Evolutionary conservation across 2,113 vertebrate genomes (phyloP).

Genomic region (Mugil cephalus): DNA sequence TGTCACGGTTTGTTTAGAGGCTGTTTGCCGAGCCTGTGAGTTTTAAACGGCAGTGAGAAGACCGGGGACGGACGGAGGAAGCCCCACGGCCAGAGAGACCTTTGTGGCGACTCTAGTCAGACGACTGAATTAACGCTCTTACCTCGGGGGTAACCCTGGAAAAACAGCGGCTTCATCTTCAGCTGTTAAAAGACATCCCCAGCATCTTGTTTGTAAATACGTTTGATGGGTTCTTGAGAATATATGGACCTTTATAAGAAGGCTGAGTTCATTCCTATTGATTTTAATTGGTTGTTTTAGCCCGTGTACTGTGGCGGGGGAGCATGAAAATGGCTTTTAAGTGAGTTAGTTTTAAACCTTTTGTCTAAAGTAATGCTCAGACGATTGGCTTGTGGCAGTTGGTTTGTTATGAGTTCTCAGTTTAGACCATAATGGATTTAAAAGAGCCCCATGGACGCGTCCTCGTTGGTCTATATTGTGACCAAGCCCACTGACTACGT

Average conservation of each 20-base stretch:
- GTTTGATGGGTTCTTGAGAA: constrained; percentile 3
- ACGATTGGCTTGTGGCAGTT: not conserved
- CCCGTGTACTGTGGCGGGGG: not conserved
- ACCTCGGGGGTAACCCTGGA: constrained; percentile 23
- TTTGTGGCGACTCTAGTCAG: constrained; percentile 15
- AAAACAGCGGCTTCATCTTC: constrained; percentile 21
- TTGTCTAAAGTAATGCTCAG: not conserved
- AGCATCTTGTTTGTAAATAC: not conserved
- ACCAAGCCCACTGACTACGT: not conserved
- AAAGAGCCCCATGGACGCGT: not conserved
- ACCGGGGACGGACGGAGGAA: constrained; percentile 42
- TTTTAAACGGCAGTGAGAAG: constrained; percentile 49
- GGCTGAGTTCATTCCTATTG: not conserved
- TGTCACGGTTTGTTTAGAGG: constrained; percentile 74
- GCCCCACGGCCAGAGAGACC: constrained; percentile 42
- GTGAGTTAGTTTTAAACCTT: not conserved
- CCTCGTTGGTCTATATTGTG: not conserved
- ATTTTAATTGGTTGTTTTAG: not conserved
- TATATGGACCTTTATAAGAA: not conserved
- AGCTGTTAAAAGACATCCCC: constrained; percentile 3
- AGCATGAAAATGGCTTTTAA: too few species aligned
- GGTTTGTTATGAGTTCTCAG: constrained; percentile 6
- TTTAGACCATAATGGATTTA: constrained; percentile 1
- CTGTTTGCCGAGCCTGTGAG: constrained; percentile 62
- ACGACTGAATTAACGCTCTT: constrained; percentile 28